Conservation (phyloP, 1,140 invertebrate species). For the Drosophila prosaltans region DNA sequence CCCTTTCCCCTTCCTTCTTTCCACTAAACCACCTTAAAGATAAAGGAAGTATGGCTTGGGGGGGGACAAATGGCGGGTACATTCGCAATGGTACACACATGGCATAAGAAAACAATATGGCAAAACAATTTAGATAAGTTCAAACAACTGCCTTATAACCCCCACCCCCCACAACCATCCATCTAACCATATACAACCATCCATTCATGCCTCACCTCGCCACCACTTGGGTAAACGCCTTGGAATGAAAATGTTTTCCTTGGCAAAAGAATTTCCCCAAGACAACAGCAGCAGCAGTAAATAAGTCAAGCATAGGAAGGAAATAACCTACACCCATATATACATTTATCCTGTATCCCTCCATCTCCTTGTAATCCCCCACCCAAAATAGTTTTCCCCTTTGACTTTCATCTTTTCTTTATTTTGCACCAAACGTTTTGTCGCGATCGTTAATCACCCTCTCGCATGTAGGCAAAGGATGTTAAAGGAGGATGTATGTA, state of each 20-base stretch:
- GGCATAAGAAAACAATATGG: conserved; percentile 80
- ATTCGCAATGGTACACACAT: conserved; percentile 61
- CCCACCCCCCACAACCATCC: background rate
- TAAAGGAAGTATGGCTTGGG: too few species aligned
- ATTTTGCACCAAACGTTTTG: conserved; percentile 45
- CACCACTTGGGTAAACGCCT: conserved; percentile 51
- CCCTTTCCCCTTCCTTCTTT: too few species aligned
- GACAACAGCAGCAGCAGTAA: conserved; percentile 29
- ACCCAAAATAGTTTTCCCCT: conserved; percentile 8
- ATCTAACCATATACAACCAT: background rate
- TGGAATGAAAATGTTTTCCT: conserved; percentile 80
- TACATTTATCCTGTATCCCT: background rate
- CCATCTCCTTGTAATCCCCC: background rate
- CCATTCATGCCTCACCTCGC: conserved; percentile 12
- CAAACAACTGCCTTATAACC: conserved; percentile 65
- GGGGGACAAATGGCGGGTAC: background rate
- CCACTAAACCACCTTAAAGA: too few species aligned
- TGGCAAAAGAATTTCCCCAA: conserved; percentile 65
- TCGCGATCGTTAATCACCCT: conserved; percentile 73
- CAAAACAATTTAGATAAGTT: conserved; percentile 82
- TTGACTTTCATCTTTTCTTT: conserved; percentile 52
- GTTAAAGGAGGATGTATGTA: too few species aligned
- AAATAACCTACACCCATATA: conserved; percentile 17
- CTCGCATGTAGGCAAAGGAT: background rate
- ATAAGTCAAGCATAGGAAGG: conserved; percentile 13